Conservation (phyloP, 2,113 vertebrate genomes). For the Colinus virginianus region DNA sequence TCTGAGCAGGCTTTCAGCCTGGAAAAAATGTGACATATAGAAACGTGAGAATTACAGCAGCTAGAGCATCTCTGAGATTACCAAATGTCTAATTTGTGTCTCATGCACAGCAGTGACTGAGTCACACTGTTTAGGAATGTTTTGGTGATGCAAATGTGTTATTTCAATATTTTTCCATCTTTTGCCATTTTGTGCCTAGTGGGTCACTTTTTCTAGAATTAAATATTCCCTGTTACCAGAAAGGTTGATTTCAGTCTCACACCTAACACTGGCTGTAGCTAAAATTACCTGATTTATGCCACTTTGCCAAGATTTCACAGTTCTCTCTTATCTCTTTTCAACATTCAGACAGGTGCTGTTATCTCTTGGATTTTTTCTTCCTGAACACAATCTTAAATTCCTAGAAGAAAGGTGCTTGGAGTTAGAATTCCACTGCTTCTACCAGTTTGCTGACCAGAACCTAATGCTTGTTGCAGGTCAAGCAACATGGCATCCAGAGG, state of each 20-base stretch:
- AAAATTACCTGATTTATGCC: not conserved
- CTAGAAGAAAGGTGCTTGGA: not conserved
- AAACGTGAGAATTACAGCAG: not conserved
- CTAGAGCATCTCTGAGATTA: not conserved
- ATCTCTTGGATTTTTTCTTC: not conserved
- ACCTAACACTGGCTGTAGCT: not conserved
- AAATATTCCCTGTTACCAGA: not conserved
- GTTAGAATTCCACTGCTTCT: not conserved
- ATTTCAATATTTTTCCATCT: not conserved
- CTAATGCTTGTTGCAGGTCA: not conserved
- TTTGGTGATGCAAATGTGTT: not conserved
- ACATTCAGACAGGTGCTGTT: not conserved
- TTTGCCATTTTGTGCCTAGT: not conserved
- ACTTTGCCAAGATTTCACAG: not conserved
- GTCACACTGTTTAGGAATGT: not conserved
- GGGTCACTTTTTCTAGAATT: not conserved
- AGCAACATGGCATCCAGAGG: rapidly evolving
- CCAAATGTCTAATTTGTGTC: not conserved
- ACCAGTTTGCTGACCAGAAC: not conserved
- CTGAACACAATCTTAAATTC: not conserved
- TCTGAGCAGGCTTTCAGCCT: not conserved
- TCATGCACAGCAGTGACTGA: not conserved
- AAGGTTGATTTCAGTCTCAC: not conserved
- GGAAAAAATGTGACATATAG: not conserved
- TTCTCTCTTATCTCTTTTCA: not conserved